These are phyloP conservation scores for Pandemis cinnamomeana DNA, from an alignment of 2,888 invertebrate genomes.

Conservation along the genomic window DNA sequence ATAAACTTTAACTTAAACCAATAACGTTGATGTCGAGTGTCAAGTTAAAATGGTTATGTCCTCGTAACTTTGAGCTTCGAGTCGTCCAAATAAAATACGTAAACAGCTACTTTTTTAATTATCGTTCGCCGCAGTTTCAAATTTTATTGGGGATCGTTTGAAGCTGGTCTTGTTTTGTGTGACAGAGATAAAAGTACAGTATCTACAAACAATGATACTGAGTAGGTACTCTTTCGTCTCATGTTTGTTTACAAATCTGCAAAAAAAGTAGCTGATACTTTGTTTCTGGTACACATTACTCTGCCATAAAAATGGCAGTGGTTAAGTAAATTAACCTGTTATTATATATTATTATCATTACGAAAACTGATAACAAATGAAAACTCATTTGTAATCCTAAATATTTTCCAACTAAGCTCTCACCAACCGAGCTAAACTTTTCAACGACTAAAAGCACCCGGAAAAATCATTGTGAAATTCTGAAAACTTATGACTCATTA, in stretches of 20 bases:
- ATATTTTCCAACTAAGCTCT: not conserved
- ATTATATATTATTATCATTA: no score
- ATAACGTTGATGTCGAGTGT: slow-evolving; percentile 14
- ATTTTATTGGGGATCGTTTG: slow-evolving; percentile 28
- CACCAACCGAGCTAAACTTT: not conserved
- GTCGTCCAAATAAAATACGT: slow-evolving; percentile 28
- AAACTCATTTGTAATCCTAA: no score
- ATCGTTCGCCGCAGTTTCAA: slow-evolving; percentile 19
- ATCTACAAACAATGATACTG: not conserved
- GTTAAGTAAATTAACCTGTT: no score
- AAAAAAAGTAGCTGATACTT: no score
- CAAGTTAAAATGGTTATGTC: slow-evolving; percentile 16
- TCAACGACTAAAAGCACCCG: no score
- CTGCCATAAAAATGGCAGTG: no score
- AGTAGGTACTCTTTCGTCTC: no score
- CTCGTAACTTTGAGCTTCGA: slow-evolving; percentile 20
- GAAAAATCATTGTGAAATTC: no score
- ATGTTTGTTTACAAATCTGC: no score
- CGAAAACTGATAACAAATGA: no score
- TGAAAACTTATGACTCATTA: no score
- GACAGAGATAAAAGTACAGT: slow-evolving; percentile 1
- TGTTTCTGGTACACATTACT: no score
- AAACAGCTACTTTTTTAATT: slow-evolving; percentile 38
- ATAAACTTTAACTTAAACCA: not conserved
- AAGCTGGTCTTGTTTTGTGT: slow-evolving; percentile 17